Base-by-base conservation (phyloP, 2,113 vertebrate genomes). In the Xiphophorus maculatus region DNA sequence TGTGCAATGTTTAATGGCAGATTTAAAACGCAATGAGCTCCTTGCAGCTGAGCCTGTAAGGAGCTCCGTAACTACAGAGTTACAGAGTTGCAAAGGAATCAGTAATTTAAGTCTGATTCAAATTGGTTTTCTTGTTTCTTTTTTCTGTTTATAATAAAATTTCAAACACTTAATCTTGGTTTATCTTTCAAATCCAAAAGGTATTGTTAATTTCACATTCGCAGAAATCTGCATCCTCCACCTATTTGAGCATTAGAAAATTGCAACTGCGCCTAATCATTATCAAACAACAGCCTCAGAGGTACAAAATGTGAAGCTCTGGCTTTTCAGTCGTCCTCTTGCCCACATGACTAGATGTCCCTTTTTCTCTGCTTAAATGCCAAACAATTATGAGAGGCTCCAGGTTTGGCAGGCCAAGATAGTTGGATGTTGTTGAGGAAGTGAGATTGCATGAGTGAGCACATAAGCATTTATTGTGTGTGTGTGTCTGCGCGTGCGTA, bases 311-410 rank as follows among this genome's bases (percentile, higher is more conserved):
- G 76, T 64, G 63, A 76, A 22, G 68, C 78, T 77, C 75, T 37
- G 94, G 92, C 91, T 69, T 73, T 79, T 78, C 81, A 40, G 68
- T 51, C 71, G 69, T 70, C 71, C 76, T 51, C 76, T 76, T 71
- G 64, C 75, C 81, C 83, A 87, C 89, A 77, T 27, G 12, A 64
- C 74, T 73, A 25, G 44, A 82, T 82, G 84, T 89, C 77, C 83
- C 82, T 87, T 58, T 82, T 60, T 79, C 80, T 81, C 71, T 71
- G 63, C 71, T 94, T 96, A 97, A 98, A 98, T 98, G 97, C 96
- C 97, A 97, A 96, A 96, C 96, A 95, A 97, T 98, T 97, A 97
- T 97, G 96, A 97, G 82, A 82, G 76, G 72, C 79, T 90, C 74
- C 79, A 69, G 83, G 84, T 88, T 83, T 81, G 87, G 76, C 83